Evolutionary conservation across 2,797 vertebrate species (phyloP), one percentile per base, ranked within the genome.

Genomic region (Ambastaia sidthimunki): DNA sequence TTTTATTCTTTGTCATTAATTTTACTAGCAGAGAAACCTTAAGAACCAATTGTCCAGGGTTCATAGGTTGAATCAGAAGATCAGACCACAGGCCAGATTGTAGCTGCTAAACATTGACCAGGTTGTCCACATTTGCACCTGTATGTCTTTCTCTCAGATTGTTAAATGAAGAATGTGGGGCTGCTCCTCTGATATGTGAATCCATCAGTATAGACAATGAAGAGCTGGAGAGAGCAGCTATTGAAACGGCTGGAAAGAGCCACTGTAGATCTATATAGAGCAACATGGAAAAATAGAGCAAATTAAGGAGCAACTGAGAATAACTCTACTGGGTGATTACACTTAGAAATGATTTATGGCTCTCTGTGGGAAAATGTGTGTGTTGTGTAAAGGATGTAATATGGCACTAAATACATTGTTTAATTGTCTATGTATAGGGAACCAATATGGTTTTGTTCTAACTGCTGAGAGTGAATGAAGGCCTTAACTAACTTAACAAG

Each of bases 191-290:
- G 78, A 83, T 85, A 82, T 86, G 82, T 79, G 76, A 82, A 80
- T 78, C 86, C 63, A 81, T 84, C 62, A 78, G 48, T 68, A 62
- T 18, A 69, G 76, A 78, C 80, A 63, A 87, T 87, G 79, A 84
- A 86, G 71, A 72, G 76, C 68, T 85, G 55, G 28, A 37, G 11
- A 47, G 66, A 76, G 70, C 79, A 74, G 74, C 77, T 80, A 75
- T 84, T 81, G 83, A 59, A 78, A 55, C 67, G 80, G 28, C 71
- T 81, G 76, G 37, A 85, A 80, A 80, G 9, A 15, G 66, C 80
- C 63, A 18, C 44, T 69, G 82, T 82, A 76, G 80, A 86, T 85
- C 84, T 86, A 78, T 86, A 25, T 60, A 73, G 34, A 59, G 23
- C 4, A 18, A 62, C 70, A 80, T 48, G 47, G 31, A 72, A 12